phyloP scores from a whole-genome alignment of 1,140 invertebrate genomes.

The Drosophila tropicalis region DNA sequence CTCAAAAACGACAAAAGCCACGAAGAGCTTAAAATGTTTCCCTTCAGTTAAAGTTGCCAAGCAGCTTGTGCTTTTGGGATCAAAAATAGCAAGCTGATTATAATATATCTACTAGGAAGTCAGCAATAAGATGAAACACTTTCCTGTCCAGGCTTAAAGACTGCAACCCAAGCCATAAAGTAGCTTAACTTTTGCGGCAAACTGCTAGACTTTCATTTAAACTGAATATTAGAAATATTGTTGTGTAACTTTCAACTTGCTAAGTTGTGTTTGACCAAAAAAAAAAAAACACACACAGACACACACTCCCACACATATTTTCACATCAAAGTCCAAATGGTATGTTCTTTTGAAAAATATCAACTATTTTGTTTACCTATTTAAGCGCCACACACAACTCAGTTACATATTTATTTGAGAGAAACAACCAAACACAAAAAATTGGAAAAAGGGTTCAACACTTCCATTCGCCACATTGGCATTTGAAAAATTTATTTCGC shows the following conservation, averaged over 20 bases:
- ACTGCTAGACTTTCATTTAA: not conserved
- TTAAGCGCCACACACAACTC: not conserved
- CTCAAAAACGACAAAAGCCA: slow-evolving; percentile 6
- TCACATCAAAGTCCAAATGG: slow-evolving; percentile 33
- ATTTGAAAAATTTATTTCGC: slow-evolving; percentile 32
- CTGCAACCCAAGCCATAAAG: slow-evolving; percentile 6
- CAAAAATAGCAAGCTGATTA: slow-evolving; percentile 11
- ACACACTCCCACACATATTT: not conserved
- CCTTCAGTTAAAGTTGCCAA: slow-evolving; percentile 15
- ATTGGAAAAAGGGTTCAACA: slow-evolving; percentile 20
- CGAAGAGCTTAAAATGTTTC: slow-evolving; percentile 9
- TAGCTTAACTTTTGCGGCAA: slow-evolving; percentile 9
- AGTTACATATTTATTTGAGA: not conserved
- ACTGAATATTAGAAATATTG: not conserved
- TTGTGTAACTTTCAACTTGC: slow-evolving; percentile 14
- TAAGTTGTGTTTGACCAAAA: too few relatives aligned
- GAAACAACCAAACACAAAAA: not conserved
- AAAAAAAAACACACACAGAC: not conserved
- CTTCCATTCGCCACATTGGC: slow-evolving; percentile 49
- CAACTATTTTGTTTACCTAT: slow-evolving; percentile 5
- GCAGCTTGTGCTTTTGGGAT: slow-evolving; percentile 19
- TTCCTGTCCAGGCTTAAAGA: not conserved
- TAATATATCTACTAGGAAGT: not conserved
- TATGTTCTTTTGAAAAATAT: not conserved
- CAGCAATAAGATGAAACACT: too few relatives aligned